Base-by-base conservation (phyloP, 2,888 invertebrate species). In the Acanthoscelides obtectus region DNA sequence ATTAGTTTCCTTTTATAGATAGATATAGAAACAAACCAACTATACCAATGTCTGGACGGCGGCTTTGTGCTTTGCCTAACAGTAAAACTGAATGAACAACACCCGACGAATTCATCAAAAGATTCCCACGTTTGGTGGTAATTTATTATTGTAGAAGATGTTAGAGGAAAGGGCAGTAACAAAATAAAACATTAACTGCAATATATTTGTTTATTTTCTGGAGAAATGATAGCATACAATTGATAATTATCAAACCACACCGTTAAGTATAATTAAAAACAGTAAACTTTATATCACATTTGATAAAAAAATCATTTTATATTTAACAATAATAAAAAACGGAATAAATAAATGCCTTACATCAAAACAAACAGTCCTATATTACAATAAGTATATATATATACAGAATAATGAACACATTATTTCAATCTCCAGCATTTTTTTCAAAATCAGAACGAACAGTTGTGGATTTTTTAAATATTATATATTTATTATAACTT, bases 391-490 rank as follows among this genome's bases (percentile, higher is more conserved):
- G 67, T 67, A 67, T 22, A 67, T 22, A 67, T 67, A 67, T 22
- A 67, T 22, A 67, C 67, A 22, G 12, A 22, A 67, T 22, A 67
- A 67, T 67, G 67, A 67, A 67, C 67, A 67, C 67, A 67, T 67
- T 22, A 22, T 67, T 67, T 67, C 22, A 17, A 67, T 67, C 22
- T 22, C 45, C 45, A 45, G 45, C 45, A 17, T 45, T 45, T 45
- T 6, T 45, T 45, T 45, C 45, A 45, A 45, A 45, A 45, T 45
- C 45, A 45, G 45, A 45, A 6, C 12, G 3, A 45, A 45, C 45
- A 45, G 3, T 45, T 45, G 45, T 45, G 45, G 45, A 45, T 45
- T 45, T 45, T 12, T 5, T 45, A 45, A 45, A 45, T 45, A 45
- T 45, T 12, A 45, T 45, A 45, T 45, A 45, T 45, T 45, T 45